Evolutionary conservation across 2,113 vertebrate species (phyloP), one percentile per base, ranked within the genome.

Genomic region (Empidonax traillii): DNA sequence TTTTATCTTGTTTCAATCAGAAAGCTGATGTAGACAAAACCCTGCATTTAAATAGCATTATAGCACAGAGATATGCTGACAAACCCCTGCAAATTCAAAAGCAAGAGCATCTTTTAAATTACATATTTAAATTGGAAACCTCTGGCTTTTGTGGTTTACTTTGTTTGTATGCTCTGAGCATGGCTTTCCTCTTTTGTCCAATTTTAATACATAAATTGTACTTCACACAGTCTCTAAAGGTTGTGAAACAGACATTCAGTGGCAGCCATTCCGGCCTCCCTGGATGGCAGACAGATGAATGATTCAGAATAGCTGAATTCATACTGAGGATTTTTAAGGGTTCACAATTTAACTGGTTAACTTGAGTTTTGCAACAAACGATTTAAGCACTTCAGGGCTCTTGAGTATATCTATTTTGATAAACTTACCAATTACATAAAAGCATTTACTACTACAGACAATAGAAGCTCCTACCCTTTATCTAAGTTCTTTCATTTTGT

Each of bases 1-100:
- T 96, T 95, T 93, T 80, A 87, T 91, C 79, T 90, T 87, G 23
- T 85, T 95, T 92, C 58, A 81, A 44, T 96, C 72, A 92, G 58
- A 93, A 91, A 87, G 55, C 62, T 72, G 80, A 74, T 44, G 63
- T 87, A 86, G 87, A 81, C 52, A 94, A 93, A 95, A 55, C 1
- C 35, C 25, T 92, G 16, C 25, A 83, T 89, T 93, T 93, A 93
- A 89, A 87, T 72, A 87, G 10, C 22, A 51, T 87, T 87, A 53
- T 46, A 68, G 84, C 30, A 96, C 37, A 89, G 59, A 86, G 65
- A 53, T 44, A 83, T 65, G 55, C 47, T 86, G 71, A 68, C 37
- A 88, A 94, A 92, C 2, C 37, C 28, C 43, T 85, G 51, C 19
- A 83, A 77, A 92, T 82, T 89, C 72, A 82, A 94, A 93, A 85